These are phyloP conservation scores for Piaya cayana DNA, from an alignment of 2,113 vertebrate species.

Conservation along the genomic window DNA sequence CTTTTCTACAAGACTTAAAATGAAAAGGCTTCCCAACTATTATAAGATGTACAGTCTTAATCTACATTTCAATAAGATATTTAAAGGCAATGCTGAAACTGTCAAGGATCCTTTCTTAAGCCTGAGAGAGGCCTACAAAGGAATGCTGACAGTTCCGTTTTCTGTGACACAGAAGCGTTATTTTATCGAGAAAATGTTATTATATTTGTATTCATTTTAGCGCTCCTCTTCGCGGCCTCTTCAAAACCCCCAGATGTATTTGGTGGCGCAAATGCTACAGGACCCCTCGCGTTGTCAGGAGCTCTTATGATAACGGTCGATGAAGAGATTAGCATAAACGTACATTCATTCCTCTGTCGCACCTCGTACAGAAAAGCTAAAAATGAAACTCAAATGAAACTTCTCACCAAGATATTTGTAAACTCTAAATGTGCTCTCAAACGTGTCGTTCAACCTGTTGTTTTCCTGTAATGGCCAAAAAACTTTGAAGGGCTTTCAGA, in stretches of 20 bases:
- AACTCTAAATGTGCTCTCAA: neutral
- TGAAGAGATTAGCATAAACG: neutral
- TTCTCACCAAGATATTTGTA: neutral
- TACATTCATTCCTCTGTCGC: neutral
- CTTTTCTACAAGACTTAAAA: slow-evolving; percentile 71
- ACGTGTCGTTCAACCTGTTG: neutral
- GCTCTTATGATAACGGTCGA: neutral
- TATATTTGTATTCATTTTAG: slow-evolving; percentile 19
- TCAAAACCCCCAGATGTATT: neutral
- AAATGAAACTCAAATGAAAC: neutral
- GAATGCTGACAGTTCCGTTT: slow-evolving; percentile 60
- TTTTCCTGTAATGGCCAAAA: neutral
- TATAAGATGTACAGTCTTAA: slow-evolving; percentile 68
- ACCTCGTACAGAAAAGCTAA: neutral
- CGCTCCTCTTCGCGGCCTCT: neutral
- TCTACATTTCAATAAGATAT: slow-evolving; percentile 76
- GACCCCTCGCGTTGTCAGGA: neutral
- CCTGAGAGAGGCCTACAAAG: slow-evolving; percentile 68
- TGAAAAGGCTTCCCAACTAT: slow-evolving; percentile 67
- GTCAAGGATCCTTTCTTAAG: slow-evolving; percentile 69
- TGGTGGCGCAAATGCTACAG: neutral
- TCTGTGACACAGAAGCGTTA: slow-evolving; percentile 55
- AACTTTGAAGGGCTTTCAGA: neutral
- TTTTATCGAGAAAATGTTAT: slow-evolving; percentile 69
- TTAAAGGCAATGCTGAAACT: slow-evolving; percentile 71